Base-by-base conservation (phyloP, 2,888 invertebrate genomes). In the Phortica okadai region DNA sequence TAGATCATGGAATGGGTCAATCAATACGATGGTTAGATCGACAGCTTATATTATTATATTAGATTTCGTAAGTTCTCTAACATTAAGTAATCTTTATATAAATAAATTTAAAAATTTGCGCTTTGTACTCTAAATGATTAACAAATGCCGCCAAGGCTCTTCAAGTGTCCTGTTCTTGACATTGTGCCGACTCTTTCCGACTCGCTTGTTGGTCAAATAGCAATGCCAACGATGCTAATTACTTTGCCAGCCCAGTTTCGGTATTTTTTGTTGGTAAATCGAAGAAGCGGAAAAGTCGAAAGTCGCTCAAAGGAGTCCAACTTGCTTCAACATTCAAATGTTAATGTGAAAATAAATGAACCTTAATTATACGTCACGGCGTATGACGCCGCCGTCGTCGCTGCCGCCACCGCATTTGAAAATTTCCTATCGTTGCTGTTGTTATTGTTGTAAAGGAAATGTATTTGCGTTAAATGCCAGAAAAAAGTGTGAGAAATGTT, bases 321-420 rank as follows among this genome's bases (percentile, higher is more conserved):
- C 4, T 50, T 50, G 50, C 33, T 33, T 33, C 3, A 33, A 50
- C 14, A 14, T 50, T 50, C 50, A 33, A 54, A 54, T 42, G 74
- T 78, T 89, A 89, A 88, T 89, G 81, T 78, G 83, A 83, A 89
- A 89, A 87, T 89, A 88, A 89, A 89, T 89, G 87, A 83, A 82
- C 76, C 84, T 85, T 89, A 89, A 88, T 88, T 88, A 89, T 86
- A 88, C 82, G 82, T 82, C 84, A 81, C 14, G 50, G 41, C 50
- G 8, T 11, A 14, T 14, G 50, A 50, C 50, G 50, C 10, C 14
- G 50, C 8, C 33, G 33, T 3, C 33, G 33, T 3, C 33, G 3
- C 1, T 10, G 45, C 6, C 50, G 50, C 10, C 14, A 1, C 8
- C 50, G 50, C 50, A 14, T 50, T 50, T 50, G 50, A 50, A 50